These are phyloP conservation scores for Novumbra hubbsi DNA, from an alignment of 2,797 vertebrate genomes.

Conservation along the genomic window DNA sequence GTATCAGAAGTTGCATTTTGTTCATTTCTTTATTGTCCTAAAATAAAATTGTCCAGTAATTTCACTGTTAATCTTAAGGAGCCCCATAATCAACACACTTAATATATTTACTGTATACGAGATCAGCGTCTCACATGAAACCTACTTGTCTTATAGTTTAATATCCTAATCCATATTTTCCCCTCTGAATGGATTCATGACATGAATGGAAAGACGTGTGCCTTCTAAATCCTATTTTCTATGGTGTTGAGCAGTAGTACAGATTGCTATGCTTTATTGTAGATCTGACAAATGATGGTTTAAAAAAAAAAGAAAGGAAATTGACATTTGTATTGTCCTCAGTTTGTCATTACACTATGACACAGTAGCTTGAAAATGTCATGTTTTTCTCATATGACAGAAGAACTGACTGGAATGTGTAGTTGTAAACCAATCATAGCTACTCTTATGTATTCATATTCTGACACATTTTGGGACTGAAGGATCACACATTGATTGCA, in stretches of 20 bases:
- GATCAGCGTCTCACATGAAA: constrained; percentile 55
- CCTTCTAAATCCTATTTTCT: constrained; percentile 55
- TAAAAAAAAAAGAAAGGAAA: constrained; percentile 15
- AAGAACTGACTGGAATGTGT: constrained; percentile 15
- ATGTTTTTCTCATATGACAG: constrained; percentile 3
- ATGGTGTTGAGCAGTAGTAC: constrained; percentile 12
- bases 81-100: constrained; percentile 21
- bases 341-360: neutral
- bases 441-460: constrained; percentile 38
- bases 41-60: constrained; percentile 20
- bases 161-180: neutral
- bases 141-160: constrained; percentile 40
- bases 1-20: neutral
- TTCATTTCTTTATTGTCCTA: constrained; percentile 28
- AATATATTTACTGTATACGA: constrained; percentile 25
- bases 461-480: constrained; percentile 39
- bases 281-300: constrained; percentile 27
- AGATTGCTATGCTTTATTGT: neutral
- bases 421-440: constrained; percentile 21
- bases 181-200: constrained; percentile 28
- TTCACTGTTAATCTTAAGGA: constrained; percentile 48
- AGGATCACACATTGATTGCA: constrained; percentile 45
- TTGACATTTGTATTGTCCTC: constrained; percentile 22
- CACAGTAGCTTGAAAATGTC: constrained; percentile 4
- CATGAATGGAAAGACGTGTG: constrained; percentile 59